Evolutionary conservation across 2,888 invertebrate species (phyloP).

Genomic region (Girardia tigrina): DNA sequence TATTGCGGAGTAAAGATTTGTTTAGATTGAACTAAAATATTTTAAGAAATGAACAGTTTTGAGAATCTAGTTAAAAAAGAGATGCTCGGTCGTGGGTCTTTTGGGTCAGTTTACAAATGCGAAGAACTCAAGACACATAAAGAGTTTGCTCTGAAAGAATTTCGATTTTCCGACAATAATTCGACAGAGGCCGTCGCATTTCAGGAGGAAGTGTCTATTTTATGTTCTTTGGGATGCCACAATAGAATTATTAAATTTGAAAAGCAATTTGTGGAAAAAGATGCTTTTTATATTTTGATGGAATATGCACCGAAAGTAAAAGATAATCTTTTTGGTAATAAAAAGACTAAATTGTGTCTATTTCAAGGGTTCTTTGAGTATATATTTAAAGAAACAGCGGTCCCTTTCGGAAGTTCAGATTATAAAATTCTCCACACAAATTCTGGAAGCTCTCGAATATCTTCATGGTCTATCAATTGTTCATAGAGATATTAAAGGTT

Average conservation of each 20-base stretch:
- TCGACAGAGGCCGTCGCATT: background rate
- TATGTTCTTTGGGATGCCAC: conserved; percentile 45
- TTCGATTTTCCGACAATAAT: background rate
- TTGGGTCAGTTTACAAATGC: conserved; percentile 51
- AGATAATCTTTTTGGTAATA: background rate
- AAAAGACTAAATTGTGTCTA: background rate
- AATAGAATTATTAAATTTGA: conserved; percentile 51
- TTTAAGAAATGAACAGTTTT: background rate
- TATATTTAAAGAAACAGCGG: conserved; percentile 43
- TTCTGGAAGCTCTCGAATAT: conserved; percentile 51
- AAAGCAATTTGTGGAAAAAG: conserved; percentile 46
- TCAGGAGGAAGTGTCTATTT: conserved; percentile 44
- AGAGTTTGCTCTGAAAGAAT: conserved; percentile 49
- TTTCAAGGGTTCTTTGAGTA: background rate
- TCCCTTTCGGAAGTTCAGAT: conserved; percentile 47
- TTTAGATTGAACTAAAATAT: background rate
- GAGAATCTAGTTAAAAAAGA: background rate
- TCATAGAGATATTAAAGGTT: conserved; percentile 52
- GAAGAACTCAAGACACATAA: conserved; percentile 50
- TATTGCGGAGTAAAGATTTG: background rate
- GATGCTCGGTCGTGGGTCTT: conserved; percentile 49
- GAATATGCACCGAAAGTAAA: conserved; percentile 52
- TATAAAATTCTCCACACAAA: conserved; percentile 49
- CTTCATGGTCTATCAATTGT: conserved; percentile 50
- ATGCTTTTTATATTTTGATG: conserved; percentile 51